Base-by-base conservation (phyloP, 1,140 invertebrate species). In the Meloidogyne chitwoodi region DNA sequence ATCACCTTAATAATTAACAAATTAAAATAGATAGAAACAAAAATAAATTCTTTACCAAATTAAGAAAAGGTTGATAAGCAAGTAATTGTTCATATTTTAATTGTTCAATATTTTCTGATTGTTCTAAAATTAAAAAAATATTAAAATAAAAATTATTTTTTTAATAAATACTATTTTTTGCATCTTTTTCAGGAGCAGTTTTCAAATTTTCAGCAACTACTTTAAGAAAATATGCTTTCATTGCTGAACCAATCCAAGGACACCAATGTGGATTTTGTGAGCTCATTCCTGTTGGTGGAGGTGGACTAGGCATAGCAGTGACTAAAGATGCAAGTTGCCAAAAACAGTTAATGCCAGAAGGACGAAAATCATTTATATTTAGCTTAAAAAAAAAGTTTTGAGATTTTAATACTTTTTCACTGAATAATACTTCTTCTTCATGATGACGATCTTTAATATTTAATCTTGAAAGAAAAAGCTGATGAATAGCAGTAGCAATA, bases 311-410 rank as follows among this genome's bases (percentile, higher is more conserved):
- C 34, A 67, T 34, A n/a, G 73, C 73, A 14, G 31, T 75, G 8
- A 73, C 74, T 41, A 83, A 68, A 29, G 84, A 83, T 12, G 83
- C 77, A 14, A 83, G 61, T 56, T 85, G 83, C 82, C 82, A 83
- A 69, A 80, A 78, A 34, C 83, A 85, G 38, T 85, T 85, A 5
- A 83, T 70, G 6, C 76, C 77, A 8, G 65, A 44, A 26, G 86
- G 68, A 34, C 76, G 80, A 34, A 80, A 80, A 22, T 34, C 62
- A 11, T 72, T 27, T 24, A 75, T 31, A 38, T 62, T 27, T 16
- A 24, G 24, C 61, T 68, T 29, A 31, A 24, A 74, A 38, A 29
- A n/a, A n/a, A 56, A n/a, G n/a, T 56, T 8, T 5, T 56, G n/a
- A n/a, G 4, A 48, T 19, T 6, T n/a, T n/a, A 56, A 6, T n/a